Base-by-base conservation (phyloP, 2,797 vertebrate genomes). In the Poecile montanus region DNA sequence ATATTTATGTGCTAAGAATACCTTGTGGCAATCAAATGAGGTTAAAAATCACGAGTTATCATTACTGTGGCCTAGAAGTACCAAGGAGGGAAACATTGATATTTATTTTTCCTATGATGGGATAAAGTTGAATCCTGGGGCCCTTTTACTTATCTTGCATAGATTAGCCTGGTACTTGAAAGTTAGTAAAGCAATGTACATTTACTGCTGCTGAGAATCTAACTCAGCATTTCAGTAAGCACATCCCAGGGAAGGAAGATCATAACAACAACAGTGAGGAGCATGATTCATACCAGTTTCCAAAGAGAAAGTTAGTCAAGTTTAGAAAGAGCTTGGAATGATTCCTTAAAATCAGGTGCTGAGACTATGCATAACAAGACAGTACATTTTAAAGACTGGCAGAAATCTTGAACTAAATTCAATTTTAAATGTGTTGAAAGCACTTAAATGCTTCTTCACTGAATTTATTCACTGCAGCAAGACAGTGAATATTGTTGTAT, bases 391-490 rank as follows among this genome's bases (percentile, higher is more conserved):
- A 76, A 85, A 67, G 25, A 63, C 0, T 56, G 70, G 19, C 21
- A 89, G 57, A 70, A 60, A 44, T 65, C 10, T 83, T 89, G 11
- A 70, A 36, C 45, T 9, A 65, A 81, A 65, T 47, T 77, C 4
- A 48, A n/a, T 81, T 91, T 87, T 20, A 77, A 85, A 61, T 50
- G 44, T 88, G 62, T 91, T 92, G 75, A 94, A 90, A 87, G 7
- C 62, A 91, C 26, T 80, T 90, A 94, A 72, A 89, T 27, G 36
- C 4, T 93, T 85, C 53, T 66, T 65, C 19, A 12, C 45, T 78
- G 19, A 56, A 92, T 87, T 96, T 74, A 73, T 56, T 88, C 93
- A 83, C 85, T 91, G 65, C 15, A 47, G 67, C 47, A 93, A 93
- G 73, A 71, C 32, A 92, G 42, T 1, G 14, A 77, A 71, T 68